Evolutionary conservation across 1,140 invertebrate species (phyloP).

Genomic region (Riptortus pedestris): DNA sequence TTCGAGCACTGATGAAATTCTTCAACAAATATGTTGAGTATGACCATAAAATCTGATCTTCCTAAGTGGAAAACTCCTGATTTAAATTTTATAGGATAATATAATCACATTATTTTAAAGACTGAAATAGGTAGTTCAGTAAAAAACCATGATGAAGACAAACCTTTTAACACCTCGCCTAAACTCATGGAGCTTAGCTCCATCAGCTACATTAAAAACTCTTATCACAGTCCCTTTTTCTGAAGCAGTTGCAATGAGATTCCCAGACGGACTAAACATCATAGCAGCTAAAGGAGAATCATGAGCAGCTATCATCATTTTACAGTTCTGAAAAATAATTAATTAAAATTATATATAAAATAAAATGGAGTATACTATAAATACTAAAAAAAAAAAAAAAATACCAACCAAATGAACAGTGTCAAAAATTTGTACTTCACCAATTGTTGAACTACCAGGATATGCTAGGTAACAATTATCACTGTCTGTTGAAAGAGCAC

Average conservation of each 20-base stretch:
- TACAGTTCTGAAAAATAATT: conserved; percentile 61
- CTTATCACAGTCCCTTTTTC: conserved; percentile 96
- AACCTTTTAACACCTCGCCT: conserved; percentile 85
- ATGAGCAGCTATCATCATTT: conserved; percentile 93
- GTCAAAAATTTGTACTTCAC: conserved; percentile 98
- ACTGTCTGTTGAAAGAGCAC: conserved; percentile 73
- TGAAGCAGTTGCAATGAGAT: conserved; percentile 85
- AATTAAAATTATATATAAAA: not conserved
- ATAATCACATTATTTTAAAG: too few relatives aligned
- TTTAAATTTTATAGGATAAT: too few relatives aligned
- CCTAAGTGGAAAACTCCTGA: too few relatives aligned
- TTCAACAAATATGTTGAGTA: too few relatives aligned
- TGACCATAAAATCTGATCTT: too few relatives aligned
- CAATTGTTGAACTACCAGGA: conserved; percentile 84
- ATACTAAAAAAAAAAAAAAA: not conserved
- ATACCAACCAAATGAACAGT: conserved; percentile 76
- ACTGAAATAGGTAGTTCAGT: too few relatives aligned
- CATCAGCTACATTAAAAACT: conserved; percentile 82
- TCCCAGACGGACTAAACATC: conserved; percentile 81
- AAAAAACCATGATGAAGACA: not conserved
- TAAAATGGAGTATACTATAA: not conserved
- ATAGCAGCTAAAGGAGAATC: conserved; percentile 91
- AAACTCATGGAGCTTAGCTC: conserved; percentile 86
- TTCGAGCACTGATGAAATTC: too few relatives aligned
- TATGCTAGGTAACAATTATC: conserved; percentile 94